phyloP scores from a whole-genome alignment of 2,888 invertebrate species.

The Sinhomidia bicolor region DNA sequence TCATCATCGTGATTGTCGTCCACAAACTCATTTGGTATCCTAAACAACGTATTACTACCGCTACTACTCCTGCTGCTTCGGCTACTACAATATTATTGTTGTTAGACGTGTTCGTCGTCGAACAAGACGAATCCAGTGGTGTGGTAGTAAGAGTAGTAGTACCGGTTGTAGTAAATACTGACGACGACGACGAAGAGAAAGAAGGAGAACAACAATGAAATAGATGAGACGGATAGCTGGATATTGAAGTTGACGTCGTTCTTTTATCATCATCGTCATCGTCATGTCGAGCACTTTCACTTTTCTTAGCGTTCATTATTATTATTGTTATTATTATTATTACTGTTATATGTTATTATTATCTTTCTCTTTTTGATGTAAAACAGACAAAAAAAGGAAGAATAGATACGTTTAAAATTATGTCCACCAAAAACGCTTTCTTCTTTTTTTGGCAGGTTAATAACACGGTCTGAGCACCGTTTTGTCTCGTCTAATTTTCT shows the following conservation, averaged over 20 bases:
- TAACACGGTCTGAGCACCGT: not conserved
- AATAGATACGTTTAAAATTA: not conserved
- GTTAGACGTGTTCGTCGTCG: not conserved
- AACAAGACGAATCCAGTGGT: not conserved
- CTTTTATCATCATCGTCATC: too few relatives aligned
- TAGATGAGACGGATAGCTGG: not conserved
- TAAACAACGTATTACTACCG: not conserved
- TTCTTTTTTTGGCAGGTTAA: not conserved
- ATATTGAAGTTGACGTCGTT: not conserved
- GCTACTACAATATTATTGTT: too few relatives aligned
- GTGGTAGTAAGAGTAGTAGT: too few relatives aligned
- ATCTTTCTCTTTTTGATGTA: not conserved
- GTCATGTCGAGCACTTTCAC: not conserved
- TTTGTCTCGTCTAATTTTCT: not conserved
- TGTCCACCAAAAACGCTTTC: too few relatives aligned
- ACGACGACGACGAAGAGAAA: not conserved
- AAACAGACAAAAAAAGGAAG: not conserved
- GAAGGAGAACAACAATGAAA: not conserved
- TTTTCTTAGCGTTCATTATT: conserved; percentile 24
- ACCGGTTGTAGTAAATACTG: not conserved
- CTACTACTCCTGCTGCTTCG: too few relatives aligned
- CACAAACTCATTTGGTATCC: conserved; percentile 21
- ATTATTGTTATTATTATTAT: too few relatives aligned
- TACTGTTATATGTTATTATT: too few relatives aligned
- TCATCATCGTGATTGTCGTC: conserved; percentile 21